Percentiles rank a stretch among this genome's conserved stretches.
Conservation (phyloP, 2,113 vertebrate species). For the Amphiprion percula region DNA sequence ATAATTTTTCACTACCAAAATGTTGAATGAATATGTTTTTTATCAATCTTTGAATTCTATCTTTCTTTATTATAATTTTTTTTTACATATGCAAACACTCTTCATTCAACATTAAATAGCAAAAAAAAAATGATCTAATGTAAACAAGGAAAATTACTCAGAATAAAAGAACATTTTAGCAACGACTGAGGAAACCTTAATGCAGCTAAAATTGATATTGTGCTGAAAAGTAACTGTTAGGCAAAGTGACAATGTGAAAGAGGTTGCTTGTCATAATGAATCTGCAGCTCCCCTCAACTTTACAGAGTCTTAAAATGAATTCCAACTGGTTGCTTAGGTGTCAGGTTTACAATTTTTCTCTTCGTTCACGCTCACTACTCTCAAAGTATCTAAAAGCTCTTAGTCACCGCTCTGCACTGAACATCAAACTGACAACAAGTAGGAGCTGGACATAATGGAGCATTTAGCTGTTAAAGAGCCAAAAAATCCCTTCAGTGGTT, state of each 20-base stretch:
- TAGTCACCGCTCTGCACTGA: slow-evolving; percentile 4
- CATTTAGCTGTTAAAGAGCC: neutral
- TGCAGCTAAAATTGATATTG: neutral
- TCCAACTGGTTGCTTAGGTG: neutral
- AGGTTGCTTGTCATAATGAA: neutral
- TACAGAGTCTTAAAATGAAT: neutral
- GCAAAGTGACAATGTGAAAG: neutral
- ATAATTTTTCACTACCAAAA: too few relatives aligned
- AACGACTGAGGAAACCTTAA: neutral
- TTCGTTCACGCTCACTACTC: neutral
- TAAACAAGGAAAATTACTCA: too few relatives aligned
- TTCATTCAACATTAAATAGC: too few relatives aligned
- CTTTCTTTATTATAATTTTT: too few relatives aligned
- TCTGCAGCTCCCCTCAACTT: neutral
- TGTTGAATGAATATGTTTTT: too few relatives aligned
- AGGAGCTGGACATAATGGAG: neutral
- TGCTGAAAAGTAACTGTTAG: neutral
- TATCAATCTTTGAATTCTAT: too few relatives aligned
- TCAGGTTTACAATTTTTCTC: slow-evolving; percentile 1
- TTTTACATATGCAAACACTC: too few relatives aligned
- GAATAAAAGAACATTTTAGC: neutral
- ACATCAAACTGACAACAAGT: neutral
- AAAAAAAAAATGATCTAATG: too few relatives aligned
- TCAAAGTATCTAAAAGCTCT: slow-evolving; percentile 9
- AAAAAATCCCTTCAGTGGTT: slow-evolving; percentile 4